Percentiles rank a stretch among this genome's conserved stretches.
Evolutionary conservation across 1,140 invertebrate genomes (phyloP).

Genomic region (Atopsyche davidsoni): DNA sequence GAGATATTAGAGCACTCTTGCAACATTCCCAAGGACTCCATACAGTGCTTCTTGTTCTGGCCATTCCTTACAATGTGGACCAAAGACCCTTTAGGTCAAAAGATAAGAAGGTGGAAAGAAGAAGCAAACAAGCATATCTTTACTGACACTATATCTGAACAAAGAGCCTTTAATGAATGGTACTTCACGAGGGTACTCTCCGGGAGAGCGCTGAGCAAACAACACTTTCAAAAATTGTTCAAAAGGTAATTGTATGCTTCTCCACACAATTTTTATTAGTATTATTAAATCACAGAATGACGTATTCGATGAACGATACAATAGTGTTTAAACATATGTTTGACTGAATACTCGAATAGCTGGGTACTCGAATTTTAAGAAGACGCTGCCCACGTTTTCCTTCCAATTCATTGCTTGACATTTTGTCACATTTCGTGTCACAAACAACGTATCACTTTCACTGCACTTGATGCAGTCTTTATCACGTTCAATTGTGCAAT

Average conservation of each 20-base stretch:
- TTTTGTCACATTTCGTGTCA: no score
- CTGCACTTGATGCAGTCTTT: no score
- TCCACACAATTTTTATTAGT: no score
- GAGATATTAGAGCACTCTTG: constrained; percentile 32
- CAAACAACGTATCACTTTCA: no score
- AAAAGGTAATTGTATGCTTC: constrained; percentile 19
- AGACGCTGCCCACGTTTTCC: no score
- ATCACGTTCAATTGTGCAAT: no score
- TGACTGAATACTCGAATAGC: no score
- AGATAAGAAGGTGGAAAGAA: constrained; percentile 33
- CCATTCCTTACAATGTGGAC: constrained; percentile 34
- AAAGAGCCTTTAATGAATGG: constrained; percentile 35
- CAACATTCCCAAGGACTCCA: constrained; percentile 19
- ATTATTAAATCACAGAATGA: no score
- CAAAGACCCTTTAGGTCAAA: constrained; percentile 33
- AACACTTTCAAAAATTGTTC: constrained; percentile 24
- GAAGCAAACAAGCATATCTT: constrained; percentile 34
- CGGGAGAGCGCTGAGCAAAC: constrained; percentile 24
- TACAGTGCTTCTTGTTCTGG: constrained; percentile 36
- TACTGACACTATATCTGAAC: constrained; percentile 31
- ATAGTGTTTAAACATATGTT: no score
- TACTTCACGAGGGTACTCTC: constrained; percentile 30
- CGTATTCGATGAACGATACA: no score
- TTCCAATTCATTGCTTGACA: no score
- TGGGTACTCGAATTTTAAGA: no score